Conservation (phyloP, 2,797 vertebrate genomes). For the Lemur catta region DNA sequence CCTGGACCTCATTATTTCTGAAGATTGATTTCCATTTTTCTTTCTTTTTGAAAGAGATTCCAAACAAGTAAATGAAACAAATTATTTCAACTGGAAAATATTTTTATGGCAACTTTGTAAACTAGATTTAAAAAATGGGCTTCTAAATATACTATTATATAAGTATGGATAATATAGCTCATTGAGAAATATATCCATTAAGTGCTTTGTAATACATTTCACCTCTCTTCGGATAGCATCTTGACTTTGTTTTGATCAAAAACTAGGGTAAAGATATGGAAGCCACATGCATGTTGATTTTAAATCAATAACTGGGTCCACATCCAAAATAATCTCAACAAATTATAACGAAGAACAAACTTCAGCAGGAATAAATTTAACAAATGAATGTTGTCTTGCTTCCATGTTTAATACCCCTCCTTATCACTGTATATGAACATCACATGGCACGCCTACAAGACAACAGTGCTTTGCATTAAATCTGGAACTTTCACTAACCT, state of each 20-base stretch:
- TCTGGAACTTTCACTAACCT: background rate
- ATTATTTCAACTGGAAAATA: background rate
- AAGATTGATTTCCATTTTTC: background rate
- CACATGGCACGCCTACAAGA: background rate
- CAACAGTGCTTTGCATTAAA: background rate
- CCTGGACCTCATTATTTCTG: background rate
- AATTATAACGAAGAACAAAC: background rate
- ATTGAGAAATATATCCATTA: background rate
- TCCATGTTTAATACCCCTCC: background rate
- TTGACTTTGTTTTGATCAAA: background rate
- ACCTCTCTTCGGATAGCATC: background rate
- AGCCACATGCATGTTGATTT: background rate
- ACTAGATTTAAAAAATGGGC: background rate
- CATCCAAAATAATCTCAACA: constrained; percentile 4
- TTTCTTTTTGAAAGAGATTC: background rate
- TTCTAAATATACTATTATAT: background rate
- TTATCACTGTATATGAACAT: background rate
- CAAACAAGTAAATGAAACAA: background rate
- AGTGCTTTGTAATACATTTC: background rate
- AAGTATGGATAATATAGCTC: background rate
- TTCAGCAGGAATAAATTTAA: background rate
- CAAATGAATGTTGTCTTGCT: background rate
- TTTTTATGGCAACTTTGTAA: background rate
- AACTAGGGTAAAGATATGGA: background rate
- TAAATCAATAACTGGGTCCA: background rate